Conservation (phyloP, 1,140 invertebrate species). For the Phthorimaea operculella region DNA sequence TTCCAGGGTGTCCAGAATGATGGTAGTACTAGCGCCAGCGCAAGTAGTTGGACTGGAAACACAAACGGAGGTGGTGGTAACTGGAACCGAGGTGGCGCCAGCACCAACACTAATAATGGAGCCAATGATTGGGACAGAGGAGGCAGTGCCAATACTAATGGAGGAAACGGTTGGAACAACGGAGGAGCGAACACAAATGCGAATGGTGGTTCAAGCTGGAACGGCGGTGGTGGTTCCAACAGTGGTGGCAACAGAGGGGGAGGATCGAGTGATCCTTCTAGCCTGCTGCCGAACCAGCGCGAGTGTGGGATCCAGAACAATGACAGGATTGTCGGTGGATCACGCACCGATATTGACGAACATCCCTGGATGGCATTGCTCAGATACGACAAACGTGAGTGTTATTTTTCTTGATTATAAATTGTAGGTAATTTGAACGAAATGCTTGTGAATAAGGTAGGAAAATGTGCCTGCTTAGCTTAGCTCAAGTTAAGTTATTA, state of each 20-base stretch:
- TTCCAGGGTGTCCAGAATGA: constrained; percentile 10
- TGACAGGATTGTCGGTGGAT: constrained; percentile 54
- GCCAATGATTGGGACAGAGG: too few relatives aligned
- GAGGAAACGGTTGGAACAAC: too few relatives aligned
- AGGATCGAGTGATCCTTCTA: neutral
- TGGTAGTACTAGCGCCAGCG: neutral
- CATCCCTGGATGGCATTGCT: constrained; percentile 80
- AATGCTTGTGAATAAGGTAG: too few relatives aligned
- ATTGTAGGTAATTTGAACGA: too few relatives aligned
- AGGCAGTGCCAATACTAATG: too few relatives aligned
- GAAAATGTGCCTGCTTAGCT: too few relatives aligned
- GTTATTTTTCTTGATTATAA: constrained; percentile 5
- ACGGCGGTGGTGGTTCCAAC: neutral
- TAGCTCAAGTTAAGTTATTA: too few relatives aligned
- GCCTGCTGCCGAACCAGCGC: constrained; percentile 28
- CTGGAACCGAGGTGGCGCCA: too few relatives aligned
- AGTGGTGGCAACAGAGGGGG: neutral
- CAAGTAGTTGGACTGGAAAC: neutral
- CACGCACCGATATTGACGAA: constrained; percentile 60
- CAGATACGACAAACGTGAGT: constrained; percentile 69
- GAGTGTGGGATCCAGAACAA: constrained; percentile 41
- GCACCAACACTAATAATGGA: too few relatives aligned
- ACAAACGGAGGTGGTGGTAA: too few relatives aligned
- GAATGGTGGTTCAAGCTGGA: too few relatives aligned
- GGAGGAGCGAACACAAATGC: too few relatives aligned